Percentiles rank a stretch among this genome's conserved stretches.
Evolutionary conservation across 2,888 invertebrate species (phyloP).

Genomic region (Drosophila anceps): DNA sequence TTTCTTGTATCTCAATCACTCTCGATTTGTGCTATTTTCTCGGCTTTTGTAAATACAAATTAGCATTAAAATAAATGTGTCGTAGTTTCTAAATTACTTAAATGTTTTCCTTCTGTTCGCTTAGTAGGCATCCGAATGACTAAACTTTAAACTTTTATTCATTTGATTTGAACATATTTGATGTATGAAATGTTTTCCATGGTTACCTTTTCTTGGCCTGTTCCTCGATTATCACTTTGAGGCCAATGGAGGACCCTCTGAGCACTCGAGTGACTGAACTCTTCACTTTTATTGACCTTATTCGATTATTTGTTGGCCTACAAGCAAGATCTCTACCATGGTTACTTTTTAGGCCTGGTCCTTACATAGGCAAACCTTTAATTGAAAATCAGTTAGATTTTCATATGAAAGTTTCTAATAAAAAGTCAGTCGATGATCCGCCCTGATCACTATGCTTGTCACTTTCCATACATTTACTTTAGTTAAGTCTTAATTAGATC

Average conservation of each 20-base stretch:
- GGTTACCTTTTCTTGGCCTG: background rate
- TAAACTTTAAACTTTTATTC: background rate
- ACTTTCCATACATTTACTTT: background rate
- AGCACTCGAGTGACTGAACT: too few relatives aligned
- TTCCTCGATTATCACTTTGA: too few relatives aligned
- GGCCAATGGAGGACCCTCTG: too few relatives aligned
- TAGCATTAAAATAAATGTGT: conserved; percentile 25
- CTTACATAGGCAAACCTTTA: too few relatives aligned
- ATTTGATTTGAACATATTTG: background rate
- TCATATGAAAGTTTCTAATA: too few relatives aligned
- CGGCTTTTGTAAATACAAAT: conserved; percentile 31
- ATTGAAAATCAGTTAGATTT: too few relatives aligned
- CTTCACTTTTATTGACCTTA: too few relatives aligned
- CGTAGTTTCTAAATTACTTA: conserved; percentile 26
- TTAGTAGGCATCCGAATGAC: background rate
- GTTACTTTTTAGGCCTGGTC: too few relatives aligned
- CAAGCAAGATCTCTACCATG: too few relatives aligned
- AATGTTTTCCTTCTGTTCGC: background rate
- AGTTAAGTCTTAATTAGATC: too few relatives aligned
- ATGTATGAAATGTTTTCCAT: background rate
- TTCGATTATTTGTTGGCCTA: too few relatives aligned
- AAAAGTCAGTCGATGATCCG: too few relatives aligned
- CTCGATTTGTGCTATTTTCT: background rate
- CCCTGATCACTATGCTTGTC: background rate
- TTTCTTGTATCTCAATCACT: background rate